A percentile compares a stretch with the other conserved stretches of the same genome.
phyloP scores from a whole-genome alignment of 2,113 vertebrate genomes.

The Chionis minor region DNA sequence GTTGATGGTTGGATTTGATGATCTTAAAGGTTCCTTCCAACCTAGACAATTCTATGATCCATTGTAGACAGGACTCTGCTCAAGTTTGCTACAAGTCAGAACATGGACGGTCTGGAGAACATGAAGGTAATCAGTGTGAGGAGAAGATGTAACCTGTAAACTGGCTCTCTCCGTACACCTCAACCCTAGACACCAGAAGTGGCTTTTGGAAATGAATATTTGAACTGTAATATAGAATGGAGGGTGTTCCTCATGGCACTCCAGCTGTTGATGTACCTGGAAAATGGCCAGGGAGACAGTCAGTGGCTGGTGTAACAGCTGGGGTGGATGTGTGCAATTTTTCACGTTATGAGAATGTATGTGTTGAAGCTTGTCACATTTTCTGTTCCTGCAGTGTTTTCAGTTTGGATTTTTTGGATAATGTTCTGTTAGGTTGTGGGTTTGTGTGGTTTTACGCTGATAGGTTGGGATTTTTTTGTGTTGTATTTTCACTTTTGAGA shows the following conservation, averaged over 20 bases:
- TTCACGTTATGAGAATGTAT: background rate
- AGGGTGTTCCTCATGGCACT: background rate
- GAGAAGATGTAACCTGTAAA: background rate
- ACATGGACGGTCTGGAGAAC: background rate
- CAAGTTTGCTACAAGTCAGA: background rate
- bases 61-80: background rate
- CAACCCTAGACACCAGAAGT: background rate
- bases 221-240: background rate
- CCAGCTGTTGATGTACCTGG: background rate
- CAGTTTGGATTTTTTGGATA: background rate
- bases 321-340: background rate
- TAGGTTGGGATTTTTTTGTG: background rate
- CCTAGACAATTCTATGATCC: too few relatives aligned
- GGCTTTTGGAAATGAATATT: background rate
- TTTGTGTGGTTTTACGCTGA: background rate
- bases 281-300: background rate
- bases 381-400: background rate
- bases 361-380: background rate
- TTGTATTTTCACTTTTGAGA: constrained; percentile 24
- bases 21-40: too few relatives aligned
- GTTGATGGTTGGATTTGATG: too few relatives aligned
- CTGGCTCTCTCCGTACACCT: background rate
- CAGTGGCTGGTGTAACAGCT: background rate
- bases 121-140: background rate
- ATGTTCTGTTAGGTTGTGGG: background rate